A percentile compares a stretch with the other conserved stretches of the same genome.
Evolutionary conservation across 2,113 vertebrate species (phyloP).

Genomic region (Tragulus kanchil): DNA sequence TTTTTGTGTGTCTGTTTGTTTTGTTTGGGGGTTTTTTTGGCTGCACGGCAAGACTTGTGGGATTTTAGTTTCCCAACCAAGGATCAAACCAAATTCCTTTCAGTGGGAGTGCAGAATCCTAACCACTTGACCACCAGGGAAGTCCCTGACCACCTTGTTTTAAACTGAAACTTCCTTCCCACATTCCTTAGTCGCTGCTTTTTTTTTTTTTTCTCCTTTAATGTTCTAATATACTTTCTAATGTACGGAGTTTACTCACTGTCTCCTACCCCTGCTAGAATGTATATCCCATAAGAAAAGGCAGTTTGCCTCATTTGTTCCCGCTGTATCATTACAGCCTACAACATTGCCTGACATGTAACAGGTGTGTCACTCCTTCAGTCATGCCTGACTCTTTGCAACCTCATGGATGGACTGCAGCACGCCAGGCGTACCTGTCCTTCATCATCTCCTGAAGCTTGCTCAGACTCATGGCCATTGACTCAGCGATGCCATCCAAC

Average conservation of each 20-base stretch:
- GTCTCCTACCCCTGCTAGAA: not conserved
- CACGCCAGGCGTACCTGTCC: too few relatives aligned
- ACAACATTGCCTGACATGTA: not conserved
- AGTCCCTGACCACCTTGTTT: not conserved
- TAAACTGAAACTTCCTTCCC: not conserved
- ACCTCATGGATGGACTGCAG: too few relatives aligned
- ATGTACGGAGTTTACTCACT: not conserved
- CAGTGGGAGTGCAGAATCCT: not conserved
- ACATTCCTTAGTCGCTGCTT: not conserved
- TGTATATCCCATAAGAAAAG: not conserved
- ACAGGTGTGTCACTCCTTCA: too few relatives aligned
- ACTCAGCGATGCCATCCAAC: too few relatives aligned
- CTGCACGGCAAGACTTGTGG: not conserved
- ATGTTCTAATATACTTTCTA: not conserved
- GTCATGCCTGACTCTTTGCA: too few relatives aligned
- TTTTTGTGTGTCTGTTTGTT: not conserved
- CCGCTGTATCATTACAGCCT: too few relatives aligned
- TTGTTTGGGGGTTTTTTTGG: rapidly evolving
- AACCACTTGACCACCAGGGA: rapidly evolving
- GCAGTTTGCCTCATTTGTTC: not conserved
- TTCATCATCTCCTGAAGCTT: too few relatives aligned
- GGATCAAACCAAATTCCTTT: not conserved
- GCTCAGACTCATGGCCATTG: too few relatives aligned
- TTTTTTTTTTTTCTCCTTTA: not conserved
- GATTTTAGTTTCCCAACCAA: not conserved